A percentile compares a stretch with the other conserved stretches of the same genome.
phyloP scores from a whole-genome alignment of 2,113 vertebrate genomes.

The Pavo muticus region DNA sequence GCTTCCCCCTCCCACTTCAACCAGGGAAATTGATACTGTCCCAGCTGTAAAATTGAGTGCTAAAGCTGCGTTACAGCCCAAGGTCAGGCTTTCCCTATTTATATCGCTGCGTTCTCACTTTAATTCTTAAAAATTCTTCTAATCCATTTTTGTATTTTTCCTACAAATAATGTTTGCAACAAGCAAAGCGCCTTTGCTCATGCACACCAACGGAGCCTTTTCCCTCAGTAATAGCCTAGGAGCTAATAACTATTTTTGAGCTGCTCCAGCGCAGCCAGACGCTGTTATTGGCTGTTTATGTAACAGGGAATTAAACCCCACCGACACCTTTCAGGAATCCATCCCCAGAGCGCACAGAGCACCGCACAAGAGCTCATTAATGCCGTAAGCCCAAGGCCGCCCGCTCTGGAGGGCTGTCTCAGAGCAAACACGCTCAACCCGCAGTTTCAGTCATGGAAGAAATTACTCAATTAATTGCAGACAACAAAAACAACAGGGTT shows the following conservation, averaged over 20 bases:
- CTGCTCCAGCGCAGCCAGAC: constrained; percentile 20
- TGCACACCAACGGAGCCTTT: not conserved
- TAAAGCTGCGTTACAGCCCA: not conserved
- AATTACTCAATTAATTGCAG: constrained; percentile 67
- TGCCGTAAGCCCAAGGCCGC: not conserved
- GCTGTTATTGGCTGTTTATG: constrained; percentile 54
- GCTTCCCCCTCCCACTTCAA: not conserved
- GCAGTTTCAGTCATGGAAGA: constrained; percentile 63
- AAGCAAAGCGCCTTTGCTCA: not conserved
- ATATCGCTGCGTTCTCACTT: not conserved
- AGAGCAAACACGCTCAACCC: constrained; percentile 48
- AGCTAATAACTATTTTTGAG: constrained; percentile 60
- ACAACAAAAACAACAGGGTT: constrained; percentile 65
- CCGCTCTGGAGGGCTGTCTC: constrained; percentile 5
- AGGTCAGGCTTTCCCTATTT: not conserved
- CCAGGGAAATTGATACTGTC: not conserved
- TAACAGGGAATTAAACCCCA: constrained; percentile 68
- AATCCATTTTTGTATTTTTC: not conserved
- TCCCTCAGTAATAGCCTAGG: not conserved
- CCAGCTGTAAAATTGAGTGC: not conserved
- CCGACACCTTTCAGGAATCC: constrained; percentile 45
- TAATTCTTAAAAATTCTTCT: not conserved
- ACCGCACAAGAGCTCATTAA: constrained; percentile 12
- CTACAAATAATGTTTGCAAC: not conserved
- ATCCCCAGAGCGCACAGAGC: not conserved